Evolutionary conservation across 2,888 invertebrate species (phyloP), one percentile per base, ranked within the genome.

Genomic region (Apomyelois bistriatella): DNA sequence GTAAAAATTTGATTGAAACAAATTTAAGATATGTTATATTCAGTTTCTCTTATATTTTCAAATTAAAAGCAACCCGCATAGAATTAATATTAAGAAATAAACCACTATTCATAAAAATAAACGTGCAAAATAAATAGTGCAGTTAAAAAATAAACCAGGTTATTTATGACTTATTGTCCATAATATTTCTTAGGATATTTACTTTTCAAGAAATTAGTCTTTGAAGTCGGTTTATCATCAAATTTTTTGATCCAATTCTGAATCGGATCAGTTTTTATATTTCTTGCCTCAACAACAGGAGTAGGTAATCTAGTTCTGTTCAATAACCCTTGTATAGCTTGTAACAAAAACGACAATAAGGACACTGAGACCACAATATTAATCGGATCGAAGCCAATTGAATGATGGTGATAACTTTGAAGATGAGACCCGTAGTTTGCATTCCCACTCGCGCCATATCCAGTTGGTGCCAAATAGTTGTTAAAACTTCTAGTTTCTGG

Each of bases 341-440:
- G 89, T 4, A 91, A 65, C 13, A 91, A 63, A 53, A 91, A 85
- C 3, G 91, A 90, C 13, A 91, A 66, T 0, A 91, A 68, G 3
- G 91, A 91, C 66, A 91, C 68, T 0, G 91, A 90, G 0, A 91
- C 85, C 1, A 90, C 79, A 22, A 91, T 89, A 58, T 91, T 91
- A 48, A 91, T 74, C 7, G 91, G 90, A 72, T 91, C 90, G 55
- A 91, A 87, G n/a, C 90, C 90, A 50, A 91, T 86, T 1, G 89
- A 90, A 63, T 91, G 90, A 55, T 90, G 90, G 59, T 91, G 89
- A 58, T 88, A 89, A 0, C 85, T 78, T 10, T 76, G 70, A 13
- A 64, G 13, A 13, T 50, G 53, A 1, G 58, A 50, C 15, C 73
- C 80, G 59, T 82, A 82, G 57, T 79, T 85, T 0, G 70, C 71